Conservation (phyloP, 2,888 invertebrate genomes). For the Empis stercorea region DNA sequence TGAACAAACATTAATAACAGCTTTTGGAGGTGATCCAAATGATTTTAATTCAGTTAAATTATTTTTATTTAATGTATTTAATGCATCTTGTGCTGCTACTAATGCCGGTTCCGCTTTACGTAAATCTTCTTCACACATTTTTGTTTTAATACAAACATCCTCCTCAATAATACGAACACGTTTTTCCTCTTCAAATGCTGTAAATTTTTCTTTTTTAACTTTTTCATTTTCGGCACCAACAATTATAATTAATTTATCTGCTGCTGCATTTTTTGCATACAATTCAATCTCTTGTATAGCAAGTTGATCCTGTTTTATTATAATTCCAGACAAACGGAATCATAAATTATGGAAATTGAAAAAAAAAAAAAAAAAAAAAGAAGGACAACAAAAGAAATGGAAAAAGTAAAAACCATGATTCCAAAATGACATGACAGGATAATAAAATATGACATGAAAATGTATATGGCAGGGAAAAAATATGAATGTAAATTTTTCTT, state of each 20-base stretch:
- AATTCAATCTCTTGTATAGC: slow-evolving; percentile 69
- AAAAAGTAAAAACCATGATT: too few relatives aligned
- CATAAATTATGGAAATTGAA: background rate
- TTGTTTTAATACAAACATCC: slow-evolving; percentile 74
- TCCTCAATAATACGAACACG: slow-evolving; percentile 84
- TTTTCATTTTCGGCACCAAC: slow-evolving; percentile 85
- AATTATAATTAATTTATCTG: slow-evolving; percentile 77
- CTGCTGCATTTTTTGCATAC: slow-evolving; percentile 79
- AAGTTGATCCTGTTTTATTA: slow-evolving; percentile 30
- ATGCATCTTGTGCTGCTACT: slow-evolving; percentile 59
- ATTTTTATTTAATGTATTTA: slow-evolving; percentile 89
- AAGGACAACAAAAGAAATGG: too few relatives aligned
- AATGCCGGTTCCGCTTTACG: slow-evolving; percentile 87
- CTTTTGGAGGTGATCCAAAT: slow-evolving; percentile 85
- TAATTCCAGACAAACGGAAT: background rate
- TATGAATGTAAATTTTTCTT: background rate
- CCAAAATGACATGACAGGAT: too few relatives aligned
- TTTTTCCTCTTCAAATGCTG: slow-evolving; percentile 73
- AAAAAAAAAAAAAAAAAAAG: background rate
- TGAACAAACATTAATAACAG: slow-evolving; percentile 75
- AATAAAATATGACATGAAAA: too few relatives aligned
- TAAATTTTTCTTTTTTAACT: slow-evolving; percentile 76
- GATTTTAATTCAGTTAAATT: slow-evolving; percentile 91
- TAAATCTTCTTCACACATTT: slow-evolving; percentile 79
- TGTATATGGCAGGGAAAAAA: too few relatives aligned